These are phyloP conservation scores for Oreochromis mossambicus DNA, from an alignment of 2,797 vertebrate genomes.

Conservation along the genomic window DNA sequence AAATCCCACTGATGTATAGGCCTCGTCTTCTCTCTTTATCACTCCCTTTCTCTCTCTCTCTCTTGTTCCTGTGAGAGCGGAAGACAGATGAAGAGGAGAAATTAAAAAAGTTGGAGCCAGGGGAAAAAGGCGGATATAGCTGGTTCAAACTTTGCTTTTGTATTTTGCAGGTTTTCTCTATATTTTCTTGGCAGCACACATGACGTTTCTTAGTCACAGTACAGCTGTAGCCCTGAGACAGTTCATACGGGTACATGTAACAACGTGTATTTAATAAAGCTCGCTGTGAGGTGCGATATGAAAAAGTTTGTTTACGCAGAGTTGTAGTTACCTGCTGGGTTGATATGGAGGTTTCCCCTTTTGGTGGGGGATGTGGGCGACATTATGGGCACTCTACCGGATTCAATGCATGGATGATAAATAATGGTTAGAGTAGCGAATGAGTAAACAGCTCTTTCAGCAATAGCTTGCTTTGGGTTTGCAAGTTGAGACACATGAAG, in stretches of 20 bases:
- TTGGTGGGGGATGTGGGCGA: not conserved
- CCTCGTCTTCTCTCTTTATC: slow-evolving; percentile 17
- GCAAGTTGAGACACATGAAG: slow-evolving; percentile 6
- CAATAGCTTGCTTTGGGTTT: not conserved
- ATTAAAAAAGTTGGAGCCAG: slow-evolving; percentile 15
- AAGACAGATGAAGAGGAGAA: slow-evolving; percentile 25
- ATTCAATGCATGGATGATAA: not conserved
- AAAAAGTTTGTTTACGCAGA: not conserved
- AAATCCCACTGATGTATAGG: slow-evolving; percentile 62
- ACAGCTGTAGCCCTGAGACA: not conserved
- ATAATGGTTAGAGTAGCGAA: not conserved
- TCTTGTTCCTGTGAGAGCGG: not conserved
- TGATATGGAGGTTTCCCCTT: slow-evolving; percentile 9
- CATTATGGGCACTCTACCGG: not conserved
- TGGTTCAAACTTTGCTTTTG: not conserved
- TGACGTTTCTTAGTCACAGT: not conserved
- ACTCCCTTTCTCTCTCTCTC: not conserved
- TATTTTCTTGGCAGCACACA: not conserved
- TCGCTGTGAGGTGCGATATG: not conserved
- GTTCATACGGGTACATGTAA: not conserved
- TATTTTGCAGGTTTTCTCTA: not conserved
- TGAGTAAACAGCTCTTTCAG: not conserved
- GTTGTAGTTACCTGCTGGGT: slow-evolving; percentile 24
- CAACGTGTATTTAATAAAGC: slow-evolving; percentile 11
- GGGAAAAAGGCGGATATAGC: not conserved